A percentile compares a stretch with the other conserved stretches of the same genome.
Evolutionary conservation across 2,113 vertebrate genomes (phyloP).

Genomic region (Pyxicephalus adspersus): DNA sequence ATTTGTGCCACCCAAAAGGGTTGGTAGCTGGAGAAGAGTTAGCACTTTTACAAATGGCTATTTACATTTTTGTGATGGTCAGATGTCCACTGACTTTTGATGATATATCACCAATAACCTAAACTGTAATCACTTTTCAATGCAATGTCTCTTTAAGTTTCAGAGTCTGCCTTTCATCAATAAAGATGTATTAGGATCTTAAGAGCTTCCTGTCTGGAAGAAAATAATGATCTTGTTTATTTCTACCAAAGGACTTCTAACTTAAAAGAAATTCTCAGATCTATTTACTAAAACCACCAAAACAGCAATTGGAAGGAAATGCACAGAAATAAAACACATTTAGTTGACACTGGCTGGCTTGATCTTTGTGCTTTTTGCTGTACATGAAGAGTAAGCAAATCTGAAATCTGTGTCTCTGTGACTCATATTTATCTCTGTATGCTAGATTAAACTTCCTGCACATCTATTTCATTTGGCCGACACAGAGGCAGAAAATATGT

Average conservation of each 20-base stretch:
- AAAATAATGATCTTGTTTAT: background rate
- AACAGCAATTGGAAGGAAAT: background rate
- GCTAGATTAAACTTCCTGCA: conserved; percentile 3
- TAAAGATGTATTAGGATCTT: conserved; percentile 9
- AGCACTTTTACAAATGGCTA: no score
- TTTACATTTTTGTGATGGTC: no score
- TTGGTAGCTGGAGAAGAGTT: no score
- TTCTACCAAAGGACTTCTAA: background rate
- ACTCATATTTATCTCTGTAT: background rate
- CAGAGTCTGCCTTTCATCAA: background rate
- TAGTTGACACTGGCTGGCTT: background rate
- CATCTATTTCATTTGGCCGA: background rate
- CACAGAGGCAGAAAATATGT: background rate
- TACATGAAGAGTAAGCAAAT: background rate
- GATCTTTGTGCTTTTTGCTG: background rate
- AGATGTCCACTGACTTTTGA: no score
- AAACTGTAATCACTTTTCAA: background rate
- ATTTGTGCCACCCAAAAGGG: no score
- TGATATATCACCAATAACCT: no score
- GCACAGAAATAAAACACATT: background rate
- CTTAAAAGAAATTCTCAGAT: conserved; percentile 13
- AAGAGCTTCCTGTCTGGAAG: conserved; percentile 15
- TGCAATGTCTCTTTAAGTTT: conserved; percentile 3
- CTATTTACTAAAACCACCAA: conserved; percentile 28
- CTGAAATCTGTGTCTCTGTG: background rate